phyloP scores from a whole-genome alignment of 2,888 invertebrate genomes.

The Amiota communis region DNA sequence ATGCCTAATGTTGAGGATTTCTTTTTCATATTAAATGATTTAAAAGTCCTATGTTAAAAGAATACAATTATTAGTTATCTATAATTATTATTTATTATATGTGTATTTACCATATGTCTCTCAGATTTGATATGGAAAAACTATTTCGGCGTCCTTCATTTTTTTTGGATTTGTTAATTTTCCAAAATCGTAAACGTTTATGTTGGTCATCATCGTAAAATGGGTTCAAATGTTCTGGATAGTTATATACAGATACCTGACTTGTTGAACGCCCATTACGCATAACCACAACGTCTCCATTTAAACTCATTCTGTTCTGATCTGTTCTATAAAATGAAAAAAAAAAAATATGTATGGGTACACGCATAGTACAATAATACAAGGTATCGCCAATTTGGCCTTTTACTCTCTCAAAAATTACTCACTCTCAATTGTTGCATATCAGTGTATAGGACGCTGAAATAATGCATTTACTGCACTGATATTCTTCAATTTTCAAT shows the following conservation, averaged over 20 bases:
- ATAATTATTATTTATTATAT: background rate
- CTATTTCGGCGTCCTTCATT: constrained; percentile 74
- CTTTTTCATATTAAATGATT: constrained; percentile 70
- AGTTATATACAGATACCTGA: constrained; percentile 78
- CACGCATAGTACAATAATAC: too few species aligned
- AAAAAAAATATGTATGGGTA: too few species aligned
- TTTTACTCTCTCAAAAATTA: too few species aligned
- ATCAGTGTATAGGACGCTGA: too few species aligned
- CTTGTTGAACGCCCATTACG: constrained; percentile 67
- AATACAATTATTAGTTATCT: constrained; percentile 25
- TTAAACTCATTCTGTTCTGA: constrained; percentile 53
- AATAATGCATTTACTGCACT: too few species aligned
- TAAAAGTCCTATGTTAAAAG: constrained; percentile 64
- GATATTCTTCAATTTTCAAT: too few species aligned
- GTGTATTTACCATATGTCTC: constrained; percentile 77
- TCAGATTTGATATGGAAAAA: constrained; percentile 77
- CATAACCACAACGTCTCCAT: constrained; percentile 53
- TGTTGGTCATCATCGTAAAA: constrained; percentile 81
- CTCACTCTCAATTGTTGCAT: too few species aligned
- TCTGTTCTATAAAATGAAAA: too few species aligned
- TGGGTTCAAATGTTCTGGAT: constrained; percentile 85
- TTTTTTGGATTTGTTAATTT: constrained; percentile 68
- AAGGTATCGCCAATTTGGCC: too few species aligned
- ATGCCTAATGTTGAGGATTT: constrained; percentile 73
- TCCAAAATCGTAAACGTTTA: constrained; percentile 78